Percentiles rank a stretch among this genome's conserved stretches.
phyloP scores from a whole-genome alignment of 2,797 vertebrate species.

The Apodemus agrarius region DNA sequence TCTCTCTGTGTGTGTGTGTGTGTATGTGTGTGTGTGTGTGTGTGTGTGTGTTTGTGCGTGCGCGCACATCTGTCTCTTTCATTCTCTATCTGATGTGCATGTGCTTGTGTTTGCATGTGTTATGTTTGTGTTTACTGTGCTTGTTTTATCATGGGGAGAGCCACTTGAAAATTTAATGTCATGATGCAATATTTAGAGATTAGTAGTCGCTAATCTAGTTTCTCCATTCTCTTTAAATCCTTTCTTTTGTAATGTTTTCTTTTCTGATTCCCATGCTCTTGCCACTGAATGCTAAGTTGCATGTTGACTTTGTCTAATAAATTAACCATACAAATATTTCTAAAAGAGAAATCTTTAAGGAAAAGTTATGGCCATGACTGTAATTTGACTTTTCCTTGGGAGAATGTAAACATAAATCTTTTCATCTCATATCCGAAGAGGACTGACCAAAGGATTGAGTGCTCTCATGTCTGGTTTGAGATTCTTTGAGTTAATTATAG shows the following conservation, averaged over 20 bases:
- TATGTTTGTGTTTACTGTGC: not conserved
- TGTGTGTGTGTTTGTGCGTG: not conserved
- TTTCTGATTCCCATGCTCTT: not conserved
- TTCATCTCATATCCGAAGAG: not conserved
- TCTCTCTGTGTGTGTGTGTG: not conserved
- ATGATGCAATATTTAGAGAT: constrained; percentile 24
- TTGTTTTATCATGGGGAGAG: not conserved
- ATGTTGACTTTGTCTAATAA: not conserved
- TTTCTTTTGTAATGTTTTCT: not conserved
- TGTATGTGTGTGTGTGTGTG: not conserved
- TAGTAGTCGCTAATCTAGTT: not conserved
- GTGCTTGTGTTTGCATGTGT: too few species aligned
- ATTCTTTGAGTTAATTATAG: not conserved
- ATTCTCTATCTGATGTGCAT: not conserved
- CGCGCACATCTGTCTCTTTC: not conserved
- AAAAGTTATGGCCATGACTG: not conserved
- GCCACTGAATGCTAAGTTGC: not conserved
- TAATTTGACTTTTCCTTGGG: not conserved
- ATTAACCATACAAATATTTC: not conserved
- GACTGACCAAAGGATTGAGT: not conserved
- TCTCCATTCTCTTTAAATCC: not conserved
- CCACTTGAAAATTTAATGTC: not conserved
- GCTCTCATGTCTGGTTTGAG: not conserved
- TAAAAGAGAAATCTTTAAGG: not conserved
- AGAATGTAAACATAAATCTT: not conserved